Conservation (phyloP, 2,888 invertebrate genomes). For the Cancer borealis region DNA sequence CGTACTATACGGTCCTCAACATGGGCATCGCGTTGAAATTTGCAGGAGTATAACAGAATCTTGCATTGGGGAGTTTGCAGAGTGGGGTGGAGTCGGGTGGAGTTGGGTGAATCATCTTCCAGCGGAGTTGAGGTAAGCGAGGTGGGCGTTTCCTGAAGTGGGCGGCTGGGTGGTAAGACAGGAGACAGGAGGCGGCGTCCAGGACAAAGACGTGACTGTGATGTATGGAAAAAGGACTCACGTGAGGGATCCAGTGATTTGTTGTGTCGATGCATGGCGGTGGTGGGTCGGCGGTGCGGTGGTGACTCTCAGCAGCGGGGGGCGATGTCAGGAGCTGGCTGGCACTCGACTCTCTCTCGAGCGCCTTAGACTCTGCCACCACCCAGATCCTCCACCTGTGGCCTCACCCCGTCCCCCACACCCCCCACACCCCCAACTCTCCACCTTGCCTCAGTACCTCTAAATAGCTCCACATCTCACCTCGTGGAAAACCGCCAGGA, state of each 20-base stretch:
- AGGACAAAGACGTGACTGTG: neutral
- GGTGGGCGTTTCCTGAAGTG: neutral
- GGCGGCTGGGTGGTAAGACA: neutral
- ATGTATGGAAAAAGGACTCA: neutral
- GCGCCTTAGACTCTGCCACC: neutral
- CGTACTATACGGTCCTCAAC: too few relatives aligned
- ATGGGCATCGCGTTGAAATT: neutral
- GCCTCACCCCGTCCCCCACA: neutral
- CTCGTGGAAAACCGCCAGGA: conserved; percentile 1
- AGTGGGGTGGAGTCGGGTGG: neutral
- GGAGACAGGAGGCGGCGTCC: neutral
- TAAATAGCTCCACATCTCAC: neutral
- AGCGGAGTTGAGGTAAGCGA: neutral
- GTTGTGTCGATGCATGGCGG: neutral
- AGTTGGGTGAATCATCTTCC: neutral
- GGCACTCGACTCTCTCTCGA: conserved; percentile 15
- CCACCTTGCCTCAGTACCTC: neutral
- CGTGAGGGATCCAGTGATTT: neutral
- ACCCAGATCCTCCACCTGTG: conserved; percentile 26
- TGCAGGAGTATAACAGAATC: neutral
- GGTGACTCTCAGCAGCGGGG: neutral
- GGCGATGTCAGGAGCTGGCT: conserved; percentile 32
- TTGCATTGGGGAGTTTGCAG: neutral
- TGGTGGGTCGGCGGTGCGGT: neutral
- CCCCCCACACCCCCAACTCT: neutral